These are phyloP conservation scores for Thera britannica DNA, from an alignment of 2,888 invertebrate genomes.

Conservation along the genomic window DNA sequence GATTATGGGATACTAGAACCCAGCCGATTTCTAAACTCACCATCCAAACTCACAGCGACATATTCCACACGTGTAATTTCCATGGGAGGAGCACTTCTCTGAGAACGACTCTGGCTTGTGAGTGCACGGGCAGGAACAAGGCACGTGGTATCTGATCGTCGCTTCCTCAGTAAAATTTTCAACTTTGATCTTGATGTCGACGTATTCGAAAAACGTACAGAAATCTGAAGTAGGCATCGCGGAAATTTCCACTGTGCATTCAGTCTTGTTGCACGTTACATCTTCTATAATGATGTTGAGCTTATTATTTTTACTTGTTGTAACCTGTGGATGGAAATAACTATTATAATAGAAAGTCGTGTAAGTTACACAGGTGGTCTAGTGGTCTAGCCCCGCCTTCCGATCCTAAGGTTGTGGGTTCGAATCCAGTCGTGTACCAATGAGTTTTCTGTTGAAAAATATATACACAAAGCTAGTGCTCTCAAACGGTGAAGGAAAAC, in stretches of 20 bases:
- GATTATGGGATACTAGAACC: too few species aligned
- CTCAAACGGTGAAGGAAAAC: too few species aligned
- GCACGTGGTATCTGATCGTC: slow-evolving; percentile 61
- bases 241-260: slow-evolving; percentile 49
- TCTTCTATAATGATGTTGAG: slow-evolving; percentile 1
- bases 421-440: too few species aligned
- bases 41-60: slow-evolving; percentile 83
- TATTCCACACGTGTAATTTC: slow-evolving; percentile 85
- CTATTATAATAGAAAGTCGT: too few species aligned
- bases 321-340: not conserved
- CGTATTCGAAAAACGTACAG: slow-evolving; percentile 51
- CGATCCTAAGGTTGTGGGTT: too few species aligned
- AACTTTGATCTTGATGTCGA: slow-evolving; percentile 32
- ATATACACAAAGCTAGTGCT: too few species aligned
- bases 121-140: slow-evolving; percentile 69
- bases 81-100: slow-evolving; percentile 68
- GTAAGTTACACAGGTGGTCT: too few species aligned
- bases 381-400: too few species aligned
- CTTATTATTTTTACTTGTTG: slow-evolving; percentile 4
- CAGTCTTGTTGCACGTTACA: not conserved
- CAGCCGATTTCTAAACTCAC: slow-evolving; percentile 49
- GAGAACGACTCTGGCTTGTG: slow-evolving; percentile 63
- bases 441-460: too few species aligned
- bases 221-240: slow-evolving; percentile 50
- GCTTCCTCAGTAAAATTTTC: slow-evolving; percentile 51